These are phyloP conservation scores for Lutraria rhynchaena DNA, from an alignment of 1,140 invertebrate genomes.

Conservation along the genomic window DNA sequence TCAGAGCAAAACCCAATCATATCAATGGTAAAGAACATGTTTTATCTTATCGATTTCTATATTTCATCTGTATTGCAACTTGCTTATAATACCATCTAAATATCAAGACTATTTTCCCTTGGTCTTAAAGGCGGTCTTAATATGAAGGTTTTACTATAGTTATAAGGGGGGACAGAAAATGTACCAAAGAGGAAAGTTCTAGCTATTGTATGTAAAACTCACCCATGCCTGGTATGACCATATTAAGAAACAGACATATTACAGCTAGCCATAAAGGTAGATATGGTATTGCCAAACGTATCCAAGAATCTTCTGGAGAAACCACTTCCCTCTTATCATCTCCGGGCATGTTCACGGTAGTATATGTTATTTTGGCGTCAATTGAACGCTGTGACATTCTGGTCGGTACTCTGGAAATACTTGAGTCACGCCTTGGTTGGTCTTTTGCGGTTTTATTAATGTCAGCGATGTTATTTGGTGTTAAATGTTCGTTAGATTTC, in stretches of 20 bases:
- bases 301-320: slow-evolving; percentile 86
- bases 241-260: slow-evolving; percentile 92
- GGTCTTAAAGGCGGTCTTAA: no score
- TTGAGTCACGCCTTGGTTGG: background rate
- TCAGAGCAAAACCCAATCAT: no score
- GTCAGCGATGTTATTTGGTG: background rate
- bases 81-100: no score
- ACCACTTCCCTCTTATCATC: slow-evolving; percentile 44
- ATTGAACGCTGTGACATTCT: slow-evolving; percentile 6
- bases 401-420: background rate
- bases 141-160: no score
- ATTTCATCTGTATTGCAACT: no score
- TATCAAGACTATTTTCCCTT: no score
- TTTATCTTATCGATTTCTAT: no score
- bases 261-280: slow-evolving; percentile 92
- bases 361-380: background rate
- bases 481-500: background rate
- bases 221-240: slow-evolving; percentile 93
- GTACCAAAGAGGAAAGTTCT: no score
- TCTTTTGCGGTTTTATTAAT: background rate
- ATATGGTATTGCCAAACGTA: slow-evolving; percentile 94
- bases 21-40: no score
- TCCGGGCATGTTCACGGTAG: slow-evolving; percentile 19
- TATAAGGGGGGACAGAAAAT: no score
- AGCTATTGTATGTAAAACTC: slow-evolving; percentile 62